A percentile compares a stretch with the other conserved stretches of the same genome.
phyloP scores from a whole-genome alignment of 2,797 vertebrate species.

The Moxostoma hubbsi region DNA sequence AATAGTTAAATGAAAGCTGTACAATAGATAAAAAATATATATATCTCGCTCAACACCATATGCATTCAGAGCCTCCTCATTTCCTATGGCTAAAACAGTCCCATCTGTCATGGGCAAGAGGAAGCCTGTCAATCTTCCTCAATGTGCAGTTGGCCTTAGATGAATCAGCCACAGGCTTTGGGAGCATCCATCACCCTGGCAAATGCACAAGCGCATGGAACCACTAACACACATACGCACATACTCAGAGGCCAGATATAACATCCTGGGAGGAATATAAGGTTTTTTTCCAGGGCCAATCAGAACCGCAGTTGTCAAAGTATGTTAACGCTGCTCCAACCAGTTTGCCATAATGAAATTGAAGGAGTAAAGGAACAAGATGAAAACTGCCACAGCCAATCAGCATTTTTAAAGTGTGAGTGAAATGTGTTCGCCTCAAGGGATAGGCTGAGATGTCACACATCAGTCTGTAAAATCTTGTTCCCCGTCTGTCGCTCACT shows the following conservation, averaged over 20 bases:
- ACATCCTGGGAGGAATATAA: constrained; percentile 34
- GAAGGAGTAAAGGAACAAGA: constrained; percentile 57
- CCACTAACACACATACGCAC: constrained; percentile 22
- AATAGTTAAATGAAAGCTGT: not conserved
- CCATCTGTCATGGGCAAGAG: constrained; percentile 29
- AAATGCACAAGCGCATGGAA: constrained; percentile 25
- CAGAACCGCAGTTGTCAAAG: constrained; percentile 46
- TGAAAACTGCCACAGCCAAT: constrained; percentile 59
- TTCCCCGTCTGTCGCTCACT: too few species aligned
- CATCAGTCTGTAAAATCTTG: constrained; percentile 21
- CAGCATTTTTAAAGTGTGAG: constrained; percentile 49
- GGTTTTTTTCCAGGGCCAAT: constrained; percentile 23
- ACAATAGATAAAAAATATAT: not conserved
- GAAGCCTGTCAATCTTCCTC: constrained; percentile 48
- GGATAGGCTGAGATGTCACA: constrained; percentile 41
- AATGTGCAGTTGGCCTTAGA: constrained; percentile 44
- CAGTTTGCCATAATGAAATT: constrained; percentile 54
- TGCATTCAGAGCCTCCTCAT: constrained; percentile 23
- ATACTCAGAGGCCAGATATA: not conserved
- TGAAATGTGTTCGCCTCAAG: constrained; percentile 39
- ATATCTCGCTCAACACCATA: constrained; percentile 16
- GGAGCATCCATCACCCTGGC: constrained; percentile 28
- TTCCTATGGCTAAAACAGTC: constrained; percentile 29
- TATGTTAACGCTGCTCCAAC: constrained; percentile 51
- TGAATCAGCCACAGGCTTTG: constrained; percentile 40